Evolutionary conservation across 2,797 vertebrate genomes (phyloP).

Genomic region (Pyrocephalus nanus): DNA sequence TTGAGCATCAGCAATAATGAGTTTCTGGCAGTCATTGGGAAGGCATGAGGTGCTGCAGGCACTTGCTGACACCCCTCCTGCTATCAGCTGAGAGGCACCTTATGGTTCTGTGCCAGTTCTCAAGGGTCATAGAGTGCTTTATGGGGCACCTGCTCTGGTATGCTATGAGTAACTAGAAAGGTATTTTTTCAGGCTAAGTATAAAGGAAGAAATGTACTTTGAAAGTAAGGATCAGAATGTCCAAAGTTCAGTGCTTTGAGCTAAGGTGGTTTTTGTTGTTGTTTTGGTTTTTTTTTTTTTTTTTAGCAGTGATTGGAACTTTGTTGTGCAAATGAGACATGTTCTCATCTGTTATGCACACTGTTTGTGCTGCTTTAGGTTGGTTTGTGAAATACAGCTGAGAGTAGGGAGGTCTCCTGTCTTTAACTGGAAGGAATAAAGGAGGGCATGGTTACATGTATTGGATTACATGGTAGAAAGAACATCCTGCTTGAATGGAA

Average conservation of each 20-base stretch:
- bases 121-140: not conserved
- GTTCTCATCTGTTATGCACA: not conserved
- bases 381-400: not conserved
- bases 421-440: not conserved
- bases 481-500: slow-evolving; percentile 45
- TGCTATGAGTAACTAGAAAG: slow-evolving; percentile 30
- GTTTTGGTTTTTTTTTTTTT: not conserved
- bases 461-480: slow-evolving; percentile 47
- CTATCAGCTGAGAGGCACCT: accelerated
- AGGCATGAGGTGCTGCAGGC: not conserved
- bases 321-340: accelerated
- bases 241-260: slow-evolving; percentile 32
- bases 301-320: not conserved
- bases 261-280: not conserved
- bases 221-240: not conserved
- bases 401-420: not conserved
- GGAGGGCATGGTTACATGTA: not conserved
- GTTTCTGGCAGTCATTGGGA: not conserved
- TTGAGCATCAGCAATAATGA: not conserved
- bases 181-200: slow-evolving; percentile 2
- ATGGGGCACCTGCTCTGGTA: not conserved
- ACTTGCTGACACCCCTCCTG: accelerated
- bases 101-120: not conserved
- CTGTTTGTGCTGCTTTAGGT: not conserved
- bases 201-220: slow-evolving; percentile 10